Evolutionary conservation across 2,888 invertebrate species (phyloP).

Genomic region (Cheilosia impressa): DNA sequence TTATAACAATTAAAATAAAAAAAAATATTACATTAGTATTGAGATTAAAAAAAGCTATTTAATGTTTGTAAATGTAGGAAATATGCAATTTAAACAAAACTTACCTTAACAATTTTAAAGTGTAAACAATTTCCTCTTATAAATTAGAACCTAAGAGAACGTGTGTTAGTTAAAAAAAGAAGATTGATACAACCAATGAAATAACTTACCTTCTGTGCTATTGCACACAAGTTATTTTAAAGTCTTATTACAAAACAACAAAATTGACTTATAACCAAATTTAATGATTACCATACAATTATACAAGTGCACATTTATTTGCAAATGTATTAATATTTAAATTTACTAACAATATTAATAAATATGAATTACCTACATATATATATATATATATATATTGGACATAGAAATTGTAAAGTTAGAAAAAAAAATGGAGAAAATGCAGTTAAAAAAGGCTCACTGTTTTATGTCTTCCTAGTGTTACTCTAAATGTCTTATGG

Average conservation of each 20-base stretch:
- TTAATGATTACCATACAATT: slow-evolving; percentile 58
- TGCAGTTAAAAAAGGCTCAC: slow-evolving; percentile 61
- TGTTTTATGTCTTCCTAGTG: slow-evolving; percentile 73
- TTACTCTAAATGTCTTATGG: slow-evolving; percentile 71
- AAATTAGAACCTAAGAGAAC: slow-evolving; percentile 66
- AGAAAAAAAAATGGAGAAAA: slow-evolving; percentile 35
- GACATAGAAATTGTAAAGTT: slow-evolving; percentile 50
- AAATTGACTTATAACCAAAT: slow-evolving; percentile 67
- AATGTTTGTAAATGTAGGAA: slow-evolving; percentile 64
- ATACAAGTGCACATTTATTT: slow-evolving; percentile 74
- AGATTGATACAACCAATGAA: slow-evolving; percentile 62
- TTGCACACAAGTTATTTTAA: slow-evolving; percentile 71
- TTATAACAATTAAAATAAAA: slow-evolving; percentile 36
- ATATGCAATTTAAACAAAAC: slow-evolving; percentile 56
- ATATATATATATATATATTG: slow-evolving; percentile 51
- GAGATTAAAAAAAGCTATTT: slow-evolving; percentile 34
- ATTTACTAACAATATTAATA: slow-evolving; percentile 56
- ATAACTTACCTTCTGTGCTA: slow-evolving; percentile 73
- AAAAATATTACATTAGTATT: slow-evolving; percentile 38
- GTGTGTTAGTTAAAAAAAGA: slow-evolving; percentile 67
- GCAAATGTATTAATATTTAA: slow-evolving; percentile 64
- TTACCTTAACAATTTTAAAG: slow-evolving; percentile 56
- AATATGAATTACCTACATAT: slow-evolving; percentile 50
- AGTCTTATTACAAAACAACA: slow-evolving; percentile 61
- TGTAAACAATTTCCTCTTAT: slow-evolving; percentile 72